Evolutionary conservation across 2,797 vertebrate genomes (phyloP), one percentile per base, ranked within the genome.

Genomic region (Eutrigla gurnardus): DNA sequence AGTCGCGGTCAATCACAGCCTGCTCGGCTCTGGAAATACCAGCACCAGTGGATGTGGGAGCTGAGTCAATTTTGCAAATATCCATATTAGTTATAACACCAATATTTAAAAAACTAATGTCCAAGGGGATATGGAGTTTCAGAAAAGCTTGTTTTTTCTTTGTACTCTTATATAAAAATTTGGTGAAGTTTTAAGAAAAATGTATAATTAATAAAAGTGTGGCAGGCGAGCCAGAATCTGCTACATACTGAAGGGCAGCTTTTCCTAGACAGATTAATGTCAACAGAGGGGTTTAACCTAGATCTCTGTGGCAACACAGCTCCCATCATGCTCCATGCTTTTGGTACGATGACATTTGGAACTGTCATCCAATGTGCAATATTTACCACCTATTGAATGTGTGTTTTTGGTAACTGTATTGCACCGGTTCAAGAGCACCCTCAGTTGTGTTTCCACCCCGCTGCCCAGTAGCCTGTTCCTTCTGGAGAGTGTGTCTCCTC

Each of bases 211-310:
- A 46, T 52, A 42, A 64, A 81, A 78, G 64, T 67, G 36, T 58
- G 49, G 32, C 46, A 42, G 75, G 36, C 46, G 80, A 67, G 46
- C 52, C 55, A 25, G 52, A 65, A 53, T 50, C n/a, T 40, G 15
- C 35, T 63, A 53, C 6, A 15, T 74, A 67, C 60, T 84, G 47
- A 76, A 70, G 66, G 62, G 58, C 66, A 72, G 69, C 63, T 52
- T 83, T 53, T 39, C 13, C 35, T 62, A 40, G 57, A 35, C 71
- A 78, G 66, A 84, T 47, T 83, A 59, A 81, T 89, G 70, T 83
- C 70, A 89, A 77, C 72, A 80, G 65, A 82, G 69, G 70, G 78
- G 65, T 89, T 91, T 90, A 86, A 77, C 83, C 86, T 78, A 87
- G 84, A 90, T 84, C 81, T 84, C 74, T 40, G 2, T 70, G 63